Conservation (phyloP, 2,888 invertebrate genomes). For the Sinhomidia bicolor region DNA sequence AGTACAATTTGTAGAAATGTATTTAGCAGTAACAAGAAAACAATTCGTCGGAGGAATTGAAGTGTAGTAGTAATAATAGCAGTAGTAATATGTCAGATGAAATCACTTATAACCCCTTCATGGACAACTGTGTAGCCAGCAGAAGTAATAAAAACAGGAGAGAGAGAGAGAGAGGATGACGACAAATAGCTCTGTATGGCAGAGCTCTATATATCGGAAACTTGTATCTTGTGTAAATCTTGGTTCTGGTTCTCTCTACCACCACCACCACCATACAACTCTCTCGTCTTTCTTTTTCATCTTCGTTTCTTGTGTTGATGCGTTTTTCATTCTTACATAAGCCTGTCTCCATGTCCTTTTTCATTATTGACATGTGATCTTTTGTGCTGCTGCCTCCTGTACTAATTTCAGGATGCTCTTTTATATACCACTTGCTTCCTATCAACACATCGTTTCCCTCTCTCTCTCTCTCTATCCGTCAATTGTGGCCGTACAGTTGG, state of each 20-base stretch:
- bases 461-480: conserved; percentile 18
- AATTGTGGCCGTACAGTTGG: conserved; percentile 32
- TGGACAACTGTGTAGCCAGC: conserved; percentile 67
- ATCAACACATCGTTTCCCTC: conserved; percentile 63
- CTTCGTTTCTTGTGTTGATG: conserved; percentile 51
- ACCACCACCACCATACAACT: too few species aligned
- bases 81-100: conserved; percentile 71
- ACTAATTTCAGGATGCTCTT: conserved; percentile 64
- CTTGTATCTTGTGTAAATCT: conserved; percentile 68
- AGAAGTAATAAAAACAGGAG: conserved; percentile 63
- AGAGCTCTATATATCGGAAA: conserved; percentile 48
- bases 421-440: conserved; percentile 51
- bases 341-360: conserved; percentile 65
- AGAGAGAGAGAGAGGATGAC: conserved; percentile 28
- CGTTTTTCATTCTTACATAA: conserved; percentile 49
- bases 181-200: conserved; percentile 26
- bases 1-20: conserved; percentile 55
- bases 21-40: conserved; percentile 62
- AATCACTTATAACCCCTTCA: conserved; percentile 71
- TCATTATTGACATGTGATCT: conserved; percentile 71
- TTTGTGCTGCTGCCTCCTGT: conserved; percentile 57
- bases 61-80: conserved; percentile 60
- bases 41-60: conserved; percentile 68
- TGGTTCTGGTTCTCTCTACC: conserved; percentile 28
- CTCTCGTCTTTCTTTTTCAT: conserved; percentile 55